A percentile compares a stretch with the other conserved stretches of the same genome.
phyloP scores from a whole-genome alignment of 2,113 vertebrate species.

The Gulo gulo region DNA sequence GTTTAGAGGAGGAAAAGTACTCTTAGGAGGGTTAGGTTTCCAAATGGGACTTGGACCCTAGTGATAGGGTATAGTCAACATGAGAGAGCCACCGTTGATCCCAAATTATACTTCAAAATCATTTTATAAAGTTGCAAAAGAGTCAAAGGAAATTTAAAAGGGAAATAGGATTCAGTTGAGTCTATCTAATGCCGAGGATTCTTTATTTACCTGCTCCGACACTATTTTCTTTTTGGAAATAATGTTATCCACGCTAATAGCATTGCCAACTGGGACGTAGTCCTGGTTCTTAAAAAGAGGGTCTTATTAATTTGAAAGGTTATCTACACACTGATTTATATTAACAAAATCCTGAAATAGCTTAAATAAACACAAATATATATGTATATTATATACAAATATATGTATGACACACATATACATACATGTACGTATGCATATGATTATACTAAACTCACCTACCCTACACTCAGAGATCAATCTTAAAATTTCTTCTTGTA shows the following conservation, averaged over 20 bases:
- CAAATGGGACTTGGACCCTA: not conserved
- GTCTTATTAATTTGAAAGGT: not conserved
- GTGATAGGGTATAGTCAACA: not conserved
- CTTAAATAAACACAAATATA: not conserved
- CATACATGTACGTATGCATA: not conserved
- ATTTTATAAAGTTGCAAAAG: not conserved
- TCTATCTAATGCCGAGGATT: not conserved
- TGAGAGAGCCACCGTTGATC: not conserved
- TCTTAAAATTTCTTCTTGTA: conserved; percentile 12
- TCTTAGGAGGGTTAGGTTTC: not conserved
- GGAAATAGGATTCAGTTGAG: not conserved
- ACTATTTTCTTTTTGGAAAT: not conserved
- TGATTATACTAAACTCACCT: not conserved
- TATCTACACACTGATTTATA: not conserved
- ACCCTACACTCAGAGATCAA: not conserved
- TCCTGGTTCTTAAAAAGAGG: not conserved
- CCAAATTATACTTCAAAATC: not conserved
- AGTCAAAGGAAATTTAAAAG: not conserved
- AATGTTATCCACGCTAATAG: not conserved
- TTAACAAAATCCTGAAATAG: not conserved
- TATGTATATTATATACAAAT: not conserved
- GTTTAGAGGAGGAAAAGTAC: fast-evolving
- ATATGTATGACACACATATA: no score
- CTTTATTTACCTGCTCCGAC: not conserved
- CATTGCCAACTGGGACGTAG: not conserved